Evolutionary conservation across 2,113 vertebrate genomes (phyloP).

Genomic region (Xenopus borealis): DNA sequence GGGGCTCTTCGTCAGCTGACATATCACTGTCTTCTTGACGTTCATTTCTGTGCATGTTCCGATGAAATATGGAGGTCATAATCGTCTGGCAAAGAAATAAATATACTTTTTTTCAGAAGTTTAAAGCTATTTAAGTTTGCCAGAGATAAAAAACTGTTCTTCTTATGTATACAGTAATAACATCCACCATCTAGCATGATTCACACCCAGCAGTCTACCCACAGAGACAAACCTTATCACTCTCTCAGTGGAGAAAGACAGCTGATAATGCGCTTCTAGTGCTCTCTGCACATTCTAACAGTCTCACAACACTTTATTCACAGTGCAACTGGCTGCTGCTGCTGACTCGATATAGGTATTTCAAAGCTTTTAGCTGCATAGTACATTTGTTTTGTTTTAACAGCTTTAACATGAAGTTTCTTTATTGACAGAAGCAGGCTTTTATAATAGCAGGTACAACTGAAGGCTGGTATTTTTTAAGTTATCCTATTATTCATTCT

Average conservation of each 20-base stretch:
- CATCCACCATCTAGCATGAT: conserved; percentile 2
- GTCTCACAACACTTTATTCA: conserved; percentile 34
- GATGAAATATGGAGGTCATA: conserved; percentile 39
- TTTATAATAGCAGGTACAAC: not conserved
- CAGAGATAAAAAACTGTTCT: not conserved
- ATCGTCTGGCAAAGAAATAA: conserved; percentile 28
- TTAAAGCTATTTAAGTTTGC: not conserved
- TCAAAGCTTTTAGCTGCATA: conserved; percentile 46
- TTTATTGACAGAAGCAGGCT: conserved; percentile 1
- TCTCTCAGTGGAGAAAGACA: conserved; percentile 1
- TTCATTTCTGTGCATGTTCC: not conserved
- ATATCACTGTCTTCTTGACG: conserved; percentile 32
- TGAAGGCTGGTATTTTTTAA: not conserved
- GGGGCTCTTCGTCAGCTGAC: conserved; percentile 34
- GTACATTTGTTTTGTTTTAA: conserved; percentile 44
- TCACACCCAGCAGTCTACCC: conserved; percentile 9
- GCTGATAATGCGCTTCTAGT: conserved; percentile 20
- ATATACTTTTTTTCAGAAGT: not conserved
- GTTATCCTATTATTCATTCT: too few species aligned
- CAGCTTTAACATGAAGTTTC: conserved; percentile 25
- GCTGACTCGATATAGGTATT: conserved; percentile 35
- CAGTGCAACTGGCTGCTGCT: conserved; percentile 17
- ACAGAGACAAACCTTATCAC: conserved; percentile 1
- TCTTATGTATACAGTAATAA: not conserved
- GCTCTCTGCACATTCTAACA: conserved; percentile 4